These are phyloP conservation scores for Drosophila tristis DNA, from an alignment of 1,140 invertebrate genomes.

Conservation along the genomic window DNA sequence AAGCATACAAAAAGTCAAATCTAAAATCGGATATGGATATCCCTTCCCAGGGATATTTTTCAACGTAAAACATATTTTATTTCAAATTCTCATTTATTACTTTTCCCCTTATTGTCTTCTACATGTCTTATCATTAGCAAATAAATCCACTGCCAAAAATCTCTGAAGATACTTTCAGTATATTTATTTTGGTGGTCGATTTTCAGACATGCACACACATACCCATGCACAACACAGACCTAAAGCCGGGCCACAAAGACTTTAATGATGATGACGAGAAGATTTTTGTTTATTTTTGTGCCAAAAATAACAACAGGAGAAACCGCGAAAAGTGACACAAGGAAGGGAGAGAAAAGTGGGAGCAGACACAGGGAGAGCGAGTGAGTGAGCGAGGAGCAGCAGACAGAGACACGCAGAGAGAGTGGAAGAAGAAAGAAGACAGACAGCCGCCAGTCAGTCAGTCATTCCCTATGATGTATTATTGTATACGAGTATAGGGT, in stretches of 20 bases:
- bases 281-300: conserved; percentile 38
- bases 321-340: conserved; percentile 22
- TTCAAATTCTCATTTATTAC: no score
- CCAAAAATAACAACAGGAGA: conserved; percentile 61
- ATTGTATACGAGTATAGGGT: conserved; percentile 7
- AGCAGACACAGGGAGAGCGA: neutral
- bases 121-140: no score
- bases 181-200: conserved; percentile 13
- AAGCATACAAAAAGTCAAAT: no score
- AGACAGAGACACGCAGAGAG: neutral
- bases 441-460: conserved; percentile 11
- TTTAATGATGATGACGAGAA: conserved; percentile 73
- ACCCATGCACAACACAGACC: neutral
- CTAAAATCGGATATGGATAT: no score
- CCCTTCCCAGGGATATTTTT: no score
- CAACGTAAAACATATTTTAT: no score
- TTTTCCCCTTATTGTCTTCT: neutral
- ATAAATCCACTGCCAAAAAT: conserved; percentile 12
- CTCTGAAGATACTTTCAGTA: conserved; percentile 27
- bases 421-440: neutral
- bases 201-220: conserved; percentile 26
- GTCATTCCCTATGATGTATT: conserved; percentile 31
- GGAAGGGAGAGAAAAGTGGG: neutral
- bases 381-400: neutral
- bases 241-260: conserved; percentile 38